Percentiles rank a stretch among this genome's conserved stretches.
These are phyloP conservation scores for Sphyrna mokarran DNA, from an alignment of 2,113 vertebrate species.

Conservation along the genomic window DNA sequence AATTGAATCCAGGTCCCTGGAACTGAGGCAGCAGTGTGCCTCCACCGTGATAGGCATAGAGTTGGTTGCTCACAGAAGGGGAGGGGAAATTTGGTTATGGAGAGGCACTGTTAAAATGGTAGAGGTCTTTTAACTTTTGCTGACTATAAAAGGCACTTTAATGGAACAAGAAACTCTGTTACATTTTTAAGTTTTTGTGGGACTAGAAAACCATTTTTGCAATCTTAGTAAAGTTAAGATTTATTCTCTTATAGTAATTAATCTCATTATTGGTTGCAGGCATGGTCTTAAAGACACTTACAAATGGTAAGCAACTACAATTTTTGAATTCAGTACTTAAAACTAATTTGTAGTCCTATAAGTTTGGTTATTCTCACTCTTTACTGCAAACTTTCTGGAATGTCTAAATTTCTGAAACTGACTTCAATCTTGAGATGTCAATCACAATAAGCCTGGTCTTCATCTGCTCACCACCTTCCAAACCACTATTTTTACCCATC, in stretches of 20 bases:
- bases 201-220: not conserved
- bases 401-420: not conserved
- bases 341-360: not conserved
- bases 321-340: not conserved
- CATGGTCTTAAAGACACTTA: conserved; percentile 69
- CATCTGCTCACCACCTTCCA: too few relatives aligned
- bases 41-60: too few relatives aligned
- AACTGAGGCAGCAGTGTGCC: too few relatives aligned
- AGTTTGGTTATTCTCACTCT: not conserved
- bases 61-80: not conserved
- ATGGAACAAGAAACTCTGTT: not conserved
- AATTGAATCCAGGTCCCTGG: too few relatives aligned
- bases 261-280: conserved; percentile 54
- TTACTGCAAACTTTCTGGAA: not conserved
- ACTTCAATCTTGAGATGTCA: not conserved
- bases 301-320: conserved; percentile 70
- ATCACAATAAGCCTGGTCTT: too few relatives aligned
- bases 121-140: not conserved
- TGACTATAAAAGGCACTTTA: not conserved
- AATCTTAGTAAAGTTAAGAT: not conserved
- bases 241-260: not conserved
- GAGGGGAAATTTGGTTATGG: not conserved
- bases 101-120: not conserved
- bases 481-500: not conserved
- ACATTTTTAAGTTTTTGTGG: not conserved